Base-by-base conservation (phyloP, 1,140 invertebrate genomes). In the Idris sp. region DNA sequence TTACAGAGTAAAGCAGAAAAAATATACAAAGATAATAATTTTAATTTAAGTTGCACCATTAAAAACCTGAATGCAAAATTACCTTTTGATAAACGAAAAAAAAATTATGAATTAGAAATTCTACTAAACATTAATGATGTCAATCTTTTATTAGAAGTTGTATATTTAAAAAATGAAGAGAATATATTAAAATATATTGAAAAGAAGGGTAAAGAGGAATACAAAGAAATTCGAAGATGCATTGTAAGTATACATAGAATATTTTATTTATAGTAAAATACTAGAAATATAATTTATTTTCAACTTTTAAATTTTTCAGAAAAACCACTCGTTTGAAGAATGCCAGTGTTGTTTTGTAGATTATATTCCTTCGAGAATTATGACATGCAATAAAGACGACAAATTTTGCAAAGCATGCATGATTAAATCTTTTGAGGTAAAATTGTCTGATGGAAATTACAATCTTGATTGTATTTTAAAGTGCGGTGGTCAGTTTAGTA, bases 111-210 rank as follows among this genome's bases (percentile, higher is more conserved):
- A 22, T 25, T 65, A 4, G 40, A 65, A 9, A 2, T 1, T 28
- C 33, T 65, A 5, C 16, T 65, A 25, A 53, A 65, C 10, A 54
- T 40, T 18, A 65, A 25, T 19, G 22, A 65, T n/a, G 11, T 40
- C 2, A 15, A 65, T 28, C 40, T 65, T 9, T 28, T 53, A 19
- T 0, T 28, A 9, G 61, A 65, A 8, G 61, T 46, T 26, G 18
- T 65, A 2, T 65, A 28, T 19, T 28, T 65, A 5, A 65, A 35
- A 13, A 65, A 65, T 36, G 54, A 65, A 44, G 0, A 28, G 0
- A 26, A 6, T n/a, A 53, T 65, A 3, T 19, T 53, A 9, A 65
- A 36, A 6, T 53, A 36, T 14, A 13, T 54, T 4, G 4, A 54
- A 1, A 14, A 2, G 1, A 33, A 7, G 10, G 48, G 54, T 8